Evolutionary conservation across 2,113 vertebrate genomes (phyloP), one percentile per base, ranked within the genome.

Genomic region (Orientallactaga bullata): DNA sequence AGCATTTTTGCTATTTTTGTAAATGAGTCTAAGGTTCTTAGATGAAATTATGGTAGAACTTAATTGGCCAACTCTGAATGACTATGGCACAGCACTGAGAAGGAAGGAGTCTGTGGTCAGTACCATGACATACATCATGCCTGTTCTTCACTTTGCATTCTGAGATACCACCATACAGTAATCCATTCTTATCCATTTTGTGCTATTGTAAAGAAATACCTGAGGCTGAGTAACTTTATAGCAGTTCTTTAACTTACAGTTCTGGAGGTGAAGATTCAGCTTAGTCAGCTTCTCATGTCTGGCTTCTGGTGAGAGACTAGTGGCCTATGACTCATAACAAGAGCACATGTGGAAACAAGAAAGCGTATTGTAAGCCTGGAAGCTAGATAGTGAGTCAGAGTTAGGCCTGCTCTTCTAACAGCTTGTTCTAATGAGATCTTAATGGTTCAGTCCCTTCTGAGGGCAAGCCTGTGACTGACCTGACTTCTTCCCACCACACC

Each of bases 21-120:
- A 88, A 88, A 89, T 65, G 7, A 94, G 28, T 85, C 94, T 76
- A 32, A 51, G 28, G 55, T 39, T 77, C 47, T 60, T 73, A 65
- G 23, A 20, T 37, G 7, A 90, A 24, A 42, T 23, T 73, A 35
- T 63, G 42, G 17, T 35, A 51, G 26, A 17, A 66, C 77, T 76
- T 63, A 37, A 11, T 39, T 73, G 55, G 68, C 26, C 15, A 26
- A 20, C 18, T 32, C 72, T 32, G 73, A 69, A 18, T 32, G 60
- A 32, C 69, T 32, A 71, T 51, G 28, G 8, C 17, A 20, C 16
- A 12, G 39, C 37, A 16, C 18, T 76, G 9, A 42, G 47, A 74
- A 93, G 51, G 60, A 39, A 73, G 15, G 42, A 88, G n/a, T 47
- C 21, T 24, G 37, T 26, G 13, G 1, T 7, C n/a, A 60, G 10